Base-by-base conservation (phyloP, 2,888 invertebrate genomes). In the Horisme vitalbata region DNA sequence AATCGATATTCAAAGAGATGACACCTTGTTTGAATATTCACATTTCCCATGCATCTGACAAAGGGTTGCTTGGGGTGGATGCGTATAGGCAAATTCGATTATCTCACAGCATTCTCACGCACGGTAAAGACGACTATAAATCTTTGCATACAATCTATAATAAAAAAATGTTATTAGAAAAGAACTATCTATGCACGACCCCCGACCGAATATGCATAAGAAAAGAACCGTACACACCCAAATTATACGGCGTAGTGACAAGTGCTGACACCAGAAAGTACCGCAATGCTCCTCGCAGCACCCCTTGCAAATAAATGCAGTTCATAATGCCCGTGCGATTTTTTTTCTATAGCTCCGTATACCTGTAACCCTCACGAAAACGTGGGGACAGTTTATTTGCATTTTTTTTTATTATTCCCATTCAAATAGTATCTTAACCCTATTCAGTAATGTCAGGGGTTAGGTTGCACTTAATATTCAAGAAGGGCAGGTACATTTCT, bases 391-490 rank as follows among this genome's bases (percentile, higher is more conserved):
- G 84, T 87, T 81, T 89, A 90, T 90, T 90, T 89, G 89, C 90
- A 87, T 89, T 89, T 89, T 83, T 87, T 89, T 84, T 77, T 82
- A 83, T 86, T 83, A 84, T 87, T 82, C 72, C 83, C 74, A 83
- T 88, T 79, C 83, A 87, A 87, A 88, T 80, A 79, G 88, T 88
- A 88, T 89, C 88, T 88, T 83, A 90, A 87, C 87, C 87, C 88
- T 72, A 86, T 88, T 86, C 79, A 85, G 69, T 83, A 87, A 90
- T 87, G 88, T 85, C 83, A 89, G 90, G 90, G 90, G 90, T 90
- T 88, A 90, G 81, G 88, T 90, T 90, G 84, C 89, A 90, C 88
- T 90, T 89, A 90, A 89, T 88, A 90, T 90, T 89, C 89, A 84
- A 82, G 81, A 83, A 90, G 88, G 90, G 90, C 90, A 90, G 90